A percentile compares a stretch with the other conserved stretches of the same genome.
phyloP scores from a whole-genome alignment of 2,797 vertebrate species.

The Tapera naevia region DNA sequence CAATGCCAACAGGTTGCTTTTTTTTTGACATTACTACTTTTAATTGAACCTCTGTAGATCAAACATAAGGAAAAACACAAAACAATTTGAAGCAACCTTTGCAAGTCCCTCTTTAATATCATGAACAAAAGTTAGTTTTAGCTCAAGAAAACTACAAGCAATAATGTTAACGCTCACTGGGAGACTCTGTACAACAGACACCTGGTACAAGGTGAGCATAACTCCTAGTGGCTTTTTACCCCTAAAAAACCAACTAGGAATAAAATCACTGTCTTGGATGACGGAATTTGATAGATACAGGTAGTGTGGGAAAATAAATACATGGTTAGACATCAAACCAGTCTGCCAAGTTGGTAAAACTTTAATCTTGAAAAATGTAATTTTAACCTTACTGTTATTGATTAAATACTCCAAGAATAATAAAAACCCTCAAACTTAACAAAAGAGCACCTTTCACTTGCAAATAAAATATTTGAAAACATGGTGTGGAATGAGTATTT shows the following conservation, averaged over 20 bases:
- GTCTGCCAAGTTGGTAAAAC: constrained; percentile 11
- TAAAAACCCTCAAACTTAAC: neutral
- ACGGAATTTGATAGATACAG: neutral
- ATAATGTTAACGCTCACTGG: neutral
- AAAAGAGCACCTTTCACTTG: neutral
- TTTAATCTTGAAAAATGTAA: constrained; percentile 25
- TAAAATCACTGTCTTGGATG: neutral
- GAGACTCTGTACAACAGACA: neutral
- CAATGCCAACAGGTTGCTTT: neutral
- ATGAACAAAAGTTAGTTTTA: neutral
- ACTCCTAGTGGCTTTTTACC: neutral
- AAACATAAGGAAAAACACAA: neutral
- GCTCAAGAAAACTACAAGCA: neutral
- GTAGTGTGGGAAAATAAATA: constrained; percentile 18
- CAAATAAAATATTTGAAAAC: neutral
- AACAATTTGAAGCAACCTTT: neutral
- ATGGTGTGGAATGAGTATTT: neutral
- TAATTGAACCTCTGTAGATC: neutral
- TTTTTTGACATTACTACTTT: neutral
- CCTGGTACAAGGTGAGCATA: neutral
- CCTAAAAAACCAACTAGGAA: rapidly evolving
- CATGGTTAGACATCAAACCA: neutral
- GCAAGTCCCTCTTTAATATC: neutral
- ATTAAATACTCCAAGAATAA: neutral
- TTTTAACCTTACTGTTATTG: constrained; percentile 17